Evolutionary conservation across 2,797 vertebrate species (phyloP).

Genomic region (Threskiornis aethiopicus): DNA sequence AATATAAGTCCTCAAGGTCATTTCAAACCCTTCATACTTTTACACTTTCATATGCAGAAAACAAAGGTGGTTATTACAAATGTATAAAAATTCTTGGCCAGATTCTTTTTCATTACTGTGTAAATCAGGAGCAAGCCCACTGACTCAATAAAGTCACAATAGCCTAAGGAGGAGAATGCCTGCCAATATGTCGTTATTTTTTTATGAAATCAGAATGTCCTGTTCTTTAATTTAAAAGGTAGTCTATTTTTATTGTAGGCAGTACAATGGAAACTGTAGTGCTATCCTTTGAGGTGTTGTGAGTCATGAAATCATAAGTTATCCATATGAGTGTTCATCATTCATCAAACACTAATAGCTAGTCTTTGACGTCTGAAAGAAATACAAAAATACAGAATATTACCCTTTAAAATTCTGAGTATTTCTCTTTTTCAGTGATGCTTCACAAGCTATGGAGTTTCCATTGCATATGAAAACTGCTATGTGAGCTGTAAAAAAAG

Average conservation of each 20-base stretch:
- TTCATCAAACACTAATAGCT: not conserved
- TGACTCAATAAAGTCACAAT: not conserved
- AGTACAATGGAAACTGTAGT: not conserved
- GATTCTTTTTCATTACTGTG: not conserved
- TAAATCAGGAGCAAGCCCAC: not conserved
- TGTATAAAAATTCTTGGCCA: not conserved
- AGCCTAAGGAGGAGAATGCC: not conserved
- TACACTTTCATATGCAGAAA: not conserved
- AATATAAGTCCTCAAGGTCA: not conserved
- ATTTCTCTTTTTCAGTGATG: not conserved
- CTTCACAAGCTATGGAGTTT: not conserved
- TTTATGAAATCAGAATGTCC: not conserved
- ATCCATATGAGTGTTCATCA: not conserved
- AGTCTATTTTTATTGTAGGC: not conserved
- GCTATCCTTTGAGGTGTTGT: not conserved
- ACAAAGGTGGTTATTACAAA: not conserved
- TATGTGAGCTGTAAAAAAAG: not conserved
- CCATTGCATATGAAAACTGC: not conserved
- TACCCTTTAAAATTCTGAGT: not conserved
- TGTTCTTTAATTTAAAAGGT: not conserved
- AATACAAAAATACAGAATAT: not conserved
- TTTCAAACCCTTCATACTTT: not conserved
- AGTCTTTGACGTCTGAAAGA: not conserved
- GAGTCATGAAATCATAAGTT: not conserved
- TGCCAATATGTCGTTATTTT: not conserved